Evolutionary conservation across 2,888 invertebrate species (phyloP).

Genomic region (Phyllotreta striolata): DNA sequence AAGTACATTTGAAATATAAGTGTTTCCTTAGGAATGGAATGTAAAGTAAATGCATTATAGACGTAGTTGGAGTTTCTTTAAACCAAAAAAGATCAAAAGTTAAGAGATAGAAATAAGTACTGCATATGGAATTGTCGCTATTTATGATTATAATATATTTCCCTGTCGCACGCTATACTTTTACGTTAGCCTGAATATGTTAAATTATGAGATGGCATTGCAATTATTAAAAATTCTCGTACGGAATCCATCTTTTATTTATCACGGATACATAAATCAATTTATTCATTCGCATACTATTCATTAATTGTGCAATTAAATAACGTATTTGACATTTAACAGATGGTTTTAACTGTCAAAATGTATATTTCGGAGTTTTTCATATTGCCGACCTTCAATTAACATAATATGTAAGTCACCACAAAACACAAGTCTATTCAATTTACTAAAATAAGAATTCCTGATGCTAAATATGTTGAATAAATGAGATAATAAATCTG

Average conservation of each 20-base stretch:
- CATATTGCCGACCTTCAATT: too few species aligned
- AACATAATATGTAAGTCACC: too few species aligned
- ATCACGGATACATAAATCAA: background rate
- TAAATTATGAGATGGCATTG: constrained; percentile 10
- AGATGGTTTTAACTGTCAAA: too few species aligned
- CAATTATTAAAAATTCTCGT: background rate
- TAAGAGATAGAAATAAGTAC: constrained; percentile 13
- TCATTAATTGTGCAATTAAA: too few species aligned
- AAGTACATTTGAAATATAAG: constrained; percentile 27
- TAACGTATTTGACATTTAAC: too few species aligned
- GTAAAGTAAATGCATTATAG: constrained; percentile 26
- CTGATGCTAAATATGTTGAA: too few species aligned
- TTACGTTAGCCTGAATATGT: background rate
- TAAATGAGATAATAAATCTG: background rate
- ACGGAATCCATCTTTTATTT: background rate
- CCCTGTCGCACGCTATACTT: constrained; percentile 3
- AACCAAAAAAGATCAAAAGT: constrained; percentile 19
- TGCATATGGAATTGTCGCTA: constrained; percentile 15
- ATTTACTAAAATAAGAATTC: too few species aligned
- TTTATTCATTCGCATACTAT: too few species aligned
- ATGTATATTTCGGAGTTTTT: too few species aligned
- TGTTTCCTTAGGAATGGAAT: constrained; percentile 19
- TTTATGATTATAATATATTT: constrained; percentile 28
- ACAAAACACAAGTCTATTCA: too few species aligned
- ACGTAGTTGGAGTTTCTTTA: constrained; percentile 20